Conservation (phyloP, 2,113 vertebrate species). For the Desmodus rotundus region DNA sequence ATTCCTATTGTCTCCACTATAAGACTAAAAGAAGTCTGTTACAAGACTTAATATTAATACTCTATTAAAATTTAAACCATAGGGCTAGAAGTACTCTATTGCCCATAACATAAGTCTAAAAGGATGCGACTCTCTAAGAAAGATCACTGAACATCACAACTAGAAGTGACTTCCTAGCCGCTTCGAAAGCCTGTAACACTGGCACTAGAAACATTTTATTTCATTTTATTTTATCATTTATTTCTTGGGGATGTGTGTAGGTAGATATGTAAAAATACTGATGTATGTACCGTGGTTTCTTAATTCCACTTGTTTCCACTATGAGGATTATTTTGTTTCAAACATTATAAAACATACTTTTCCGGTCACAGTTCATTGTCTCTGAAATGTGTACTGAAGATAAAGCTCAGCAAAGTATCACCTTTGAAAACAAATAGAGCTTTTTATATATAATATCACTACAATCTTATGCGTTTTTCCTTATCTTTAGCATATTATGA, state of each 20-base stretch:
- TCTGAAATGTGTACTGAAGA: not conserved
- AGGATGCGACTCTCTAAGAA: not conserved
- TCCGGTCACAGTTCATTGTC: not conserved
- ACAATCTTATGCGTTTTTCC: not conserved
- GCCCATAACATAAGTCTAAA: not conserved
- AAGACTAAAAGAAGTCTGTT: not conserved
- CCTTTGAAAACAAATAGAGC: not conserved
- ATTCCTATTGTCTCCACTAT: not conserved
- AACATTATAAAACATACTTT: not conserved
- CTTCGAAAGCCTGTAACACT: not conserved
- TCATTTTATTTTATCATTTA: not conserved
- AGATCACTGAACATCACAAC: not conserved
- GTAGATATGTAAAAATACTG: not conserved
- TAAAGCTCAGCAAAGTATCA: not conserved
- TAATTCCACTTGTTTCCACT: not conserved
- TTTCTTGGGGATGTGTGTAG: not conserved
- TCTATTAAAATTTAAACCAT: not conserved
- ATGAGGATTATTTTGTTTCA: not conserved
- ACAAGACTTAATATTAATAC: not conserved
- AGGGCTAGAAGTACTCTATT: not conserved
- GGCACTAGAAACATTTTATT: not conserved
- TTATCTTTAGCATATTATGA: conserved; percentile 58
- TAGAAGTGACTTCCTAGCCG: not conserved
- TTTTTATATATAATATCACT: conserved; percentile 42
- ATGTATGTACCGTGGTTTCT: not conserved